Percentiles rank a stretch among this genome's conserved stretches.
Conservation (phyloP, 2,797 vertebrate species). For the Trachurus trachurus region DNA sequence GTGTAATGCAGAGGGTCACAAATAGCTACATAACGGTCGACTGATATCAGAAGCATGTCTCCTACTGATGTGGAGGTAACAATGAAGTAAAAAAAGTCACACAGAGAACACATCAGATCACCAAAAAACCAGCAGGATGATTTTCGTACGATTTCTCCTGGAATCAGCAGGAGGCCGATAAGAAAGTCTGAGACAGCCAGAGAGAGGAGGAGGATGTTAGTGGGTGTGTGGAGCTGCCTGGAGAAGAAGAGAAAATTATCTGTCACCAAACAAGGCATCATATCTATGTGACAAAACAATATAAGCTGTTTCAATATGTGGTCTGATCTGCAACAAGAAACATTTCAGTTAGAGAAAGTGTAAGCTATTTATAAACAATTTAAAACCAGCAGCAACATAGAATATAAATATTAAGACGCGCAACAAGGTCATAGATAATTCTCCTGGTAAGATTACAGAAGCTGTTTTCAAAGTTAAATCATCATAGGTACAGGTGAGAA, state of each 20-base stretch:
- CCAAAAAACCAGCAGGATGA: conserved; percentile 49
- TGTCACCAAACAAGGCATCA: neutral
- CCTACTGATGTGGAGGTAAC: neutral
- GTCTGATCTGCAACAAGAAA: too few relatives aligned
- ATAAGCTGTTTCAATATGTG: too few relatives aligned
- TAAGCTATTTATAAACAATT: neutral
- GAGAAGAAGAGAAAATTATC: neutral
- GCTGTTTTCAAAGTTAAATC: neutral
- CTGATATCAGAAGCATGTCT: too few relatives aligned
- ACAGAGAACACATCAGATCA: neutral
- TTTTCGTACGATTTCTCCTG: rapidly evolving
- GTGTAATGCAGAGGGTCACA: too few relatives aligned
- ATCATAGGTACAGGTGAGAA: too few relatives aligned
- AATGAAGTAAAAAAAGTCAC: rapidly evolving
- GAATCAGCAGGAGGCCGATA: conserved; percentile 40
- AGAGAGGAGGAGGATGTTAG: conserved; percentile 60
- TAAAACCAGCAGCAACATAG: neutral
- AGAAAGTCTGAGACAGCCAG: conserved; percentile 55
- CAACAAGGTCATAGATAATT: neutral
- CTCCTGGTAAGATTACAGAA: neutral
- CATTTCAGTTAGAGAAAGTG: neutral
- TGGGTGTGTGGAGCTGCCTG: conserved; percentile 55
- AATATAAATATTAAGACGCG: neutral
- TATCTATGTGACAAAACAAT: too few relatives aligned
- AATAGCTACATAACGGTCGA: too few relatives aligned